Percentiles rank a stretch among this genome's conserved stretches.
Evolutionary conservation across 2,797 vertebrate genomes (phyloP).

Genomic region (Falco rusticolus): DNA sequence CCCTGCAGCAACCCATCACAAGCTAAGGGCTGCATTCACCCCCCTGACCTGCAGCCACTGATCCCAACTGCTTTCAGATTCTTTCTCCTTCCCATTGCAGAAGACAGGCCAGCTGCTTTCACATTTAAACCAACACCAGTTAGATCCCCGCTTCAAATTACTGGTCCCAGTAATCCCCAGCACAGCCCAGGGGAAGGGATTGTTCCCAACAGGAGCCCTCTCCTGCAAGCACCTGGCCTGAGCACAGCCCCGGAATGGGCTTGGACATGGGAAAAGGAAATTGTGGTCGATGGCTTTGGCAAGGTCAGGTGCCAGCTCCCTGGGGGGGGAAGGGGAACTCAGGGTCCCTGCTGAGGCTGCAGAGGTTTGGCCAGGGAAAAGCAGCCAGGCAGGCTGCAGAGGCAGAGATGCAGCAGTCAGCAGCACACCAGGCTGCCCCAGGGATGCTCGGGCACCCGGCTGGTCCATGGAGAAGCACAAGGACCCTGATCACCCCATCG

Average conservation of each 20-base stretch:
- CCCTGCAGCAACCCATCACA: not conserved
- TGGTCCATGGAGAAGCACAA: not conserved
- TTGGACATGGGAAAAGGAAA: not conserved
- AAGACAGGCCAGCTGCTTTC: not conserved
- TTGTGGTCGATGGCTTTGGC: not conserved
- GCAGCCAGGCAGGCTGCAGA: not conserved
- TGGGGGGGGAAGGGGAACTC: no score
- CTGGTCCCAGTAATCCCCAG: not conserved
- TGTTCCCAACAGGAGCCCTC: constrained; percentile 4
- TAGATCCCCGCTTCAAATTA: not conserved
- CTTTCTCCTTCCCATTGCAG: not conserved
- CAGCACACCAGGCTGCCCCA: not conserved
- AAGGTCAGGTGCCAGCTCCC: not conserved
- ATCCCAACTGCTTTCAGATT: not conserved
- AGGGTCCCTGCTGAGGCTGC: not conserved
- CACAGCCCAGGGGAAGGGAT: not conserved
- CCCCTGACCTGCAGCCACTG: not conserved
- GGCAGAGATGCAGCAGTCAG: rapidly evolving
- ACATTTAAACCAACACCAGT: not conserved
- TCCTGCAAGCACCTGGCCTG: not conserved
- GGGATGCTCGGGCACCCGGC: rapidly evolving
- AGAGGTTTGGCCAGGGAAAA: not conserved
- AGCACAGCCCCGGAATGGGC: not conserved
- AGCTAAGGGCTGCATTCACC: not conserved
- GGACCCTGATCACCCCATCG: rapidly evolving